Evolutionary conservation across 2,888 invertebrate genomes (phyloP).

Genomic region (Cheilosia grossa): DNA sequence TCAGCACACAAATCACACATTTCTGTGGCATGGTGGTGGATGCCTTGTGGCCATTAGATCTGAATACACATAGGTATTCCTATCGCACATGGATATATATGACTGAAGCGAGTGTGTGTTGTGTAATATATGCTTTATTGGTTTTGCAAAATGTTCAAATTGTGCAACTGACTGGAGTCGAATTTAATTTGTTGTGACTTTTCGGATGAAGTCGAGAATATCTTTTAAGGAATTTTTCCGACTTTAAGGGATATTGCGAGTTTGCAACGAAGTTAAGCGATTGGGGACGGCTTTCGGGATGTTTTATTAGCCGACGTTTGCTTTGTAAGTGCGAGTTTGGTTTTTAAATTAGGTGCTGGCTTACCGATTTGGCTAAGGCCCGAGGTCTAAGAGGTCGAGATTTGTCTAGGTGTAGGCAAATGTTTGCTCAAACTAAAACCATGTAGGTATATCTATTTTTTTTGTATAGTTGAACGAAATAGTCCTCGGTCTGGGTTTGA

Average conservation of each 20-base stretch:
- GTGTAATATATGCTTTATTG: constrained; percentile 71
- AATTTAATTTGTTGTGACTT: constrained; percentile 69
- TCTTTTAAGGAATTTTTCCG: constrained; percentile 10
- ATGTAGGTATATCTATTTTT: no score
- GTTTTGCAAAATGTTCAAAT: constrained; percentile 70
- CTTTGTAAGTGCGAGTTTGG: neutral
- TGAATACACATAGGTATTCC: neutral
- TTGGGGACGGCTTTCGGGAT: neutral
- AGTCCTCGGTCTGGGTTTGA: no score
- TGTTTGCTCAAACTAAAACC: no score
- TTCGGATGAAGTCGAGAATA: constrained; percentile 9
- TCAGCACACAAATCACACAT: constrained; percentile 71
- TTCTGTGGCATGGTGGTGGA: constrained; percentile 53
- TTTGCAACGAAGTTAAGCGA: constrained; percentile 3
- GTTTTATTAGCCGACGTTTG: neutral
- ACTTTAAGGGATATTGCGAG: constrained; percentile 2
- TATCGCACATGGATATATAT: neutral
- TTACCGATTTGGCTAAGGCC: no score
- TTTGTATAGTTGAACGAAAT: no score
- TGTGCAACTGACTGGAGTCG: constrained; percentile 70
- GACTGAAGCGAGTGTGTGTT: neutral
- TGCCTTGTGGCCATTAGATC: constrained; percentile 61
- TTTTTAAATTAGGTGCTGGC: neutral
- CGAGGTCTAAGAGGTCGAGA: no score
- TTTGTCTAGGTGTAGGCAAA: no score